These are phyloP conservation scores for Stomatorhinus walkeri DNA, from an alignment of 2,797 vertebrate genomes.

Conservation along the genomic window DNA sequence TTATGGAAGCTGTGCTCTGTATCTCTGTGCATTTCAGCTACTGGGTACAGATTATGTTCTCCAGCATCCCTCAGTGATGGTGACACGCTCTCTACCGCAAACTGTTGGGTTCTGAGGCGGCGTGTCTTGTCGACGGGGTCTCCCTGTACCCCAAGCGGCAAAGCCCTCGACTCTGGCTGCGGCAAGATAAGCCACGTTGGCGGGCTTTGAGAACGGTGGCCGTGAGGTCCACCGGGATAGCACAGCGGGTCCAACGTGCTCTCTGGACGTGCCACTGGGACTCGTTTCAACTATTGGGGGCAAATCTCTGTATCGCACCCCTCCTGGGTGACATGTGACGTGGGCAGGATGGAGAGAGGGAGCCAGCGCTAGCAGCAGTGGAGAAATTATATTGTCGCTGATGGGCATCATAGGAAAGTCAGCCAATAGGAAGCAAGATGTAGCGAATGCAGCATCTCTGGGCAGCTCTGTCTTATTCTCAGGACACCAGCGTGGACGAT, in stretches of 20 bases:
- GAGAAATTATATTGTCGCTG: background rate
- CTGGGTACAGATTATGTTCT: background rate
- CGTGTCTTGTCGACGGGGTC: background rate
- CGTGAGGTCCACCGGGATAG: constrained; percentile 18
- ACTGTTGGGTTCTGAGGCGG: background rate
- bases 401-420: background rate
- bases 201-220: constrained; percentile 31
- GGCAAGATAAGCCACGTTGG: constrained; percentile 30
- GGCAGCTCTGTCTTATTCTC: constrained; percentile 26
- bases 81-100: background rate
- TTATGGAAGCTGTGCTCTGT: background rate
- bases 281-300: constrained; percentile 8
- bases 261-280: constrained; percentile 3
- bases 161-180: constrained; percentile 26
- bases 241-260: background rate
- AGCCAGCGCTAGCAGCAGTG: background rate
- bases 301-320: background rate
- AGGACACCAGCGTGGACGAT: constrained; percentile 24
- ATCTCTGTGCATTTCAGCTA: background rate
- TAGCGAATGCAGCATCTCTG: background rate
- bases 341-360: background rate
- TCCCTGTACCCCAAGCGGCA: background rate
- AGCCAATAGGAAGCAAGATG: background rate
- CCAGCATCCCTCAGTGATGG: background rate
- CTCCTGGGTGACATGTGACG: background rate